Conservation (phyloP, 2,113 vertebrate species). For the Podilymbus podiceps region DNA sequence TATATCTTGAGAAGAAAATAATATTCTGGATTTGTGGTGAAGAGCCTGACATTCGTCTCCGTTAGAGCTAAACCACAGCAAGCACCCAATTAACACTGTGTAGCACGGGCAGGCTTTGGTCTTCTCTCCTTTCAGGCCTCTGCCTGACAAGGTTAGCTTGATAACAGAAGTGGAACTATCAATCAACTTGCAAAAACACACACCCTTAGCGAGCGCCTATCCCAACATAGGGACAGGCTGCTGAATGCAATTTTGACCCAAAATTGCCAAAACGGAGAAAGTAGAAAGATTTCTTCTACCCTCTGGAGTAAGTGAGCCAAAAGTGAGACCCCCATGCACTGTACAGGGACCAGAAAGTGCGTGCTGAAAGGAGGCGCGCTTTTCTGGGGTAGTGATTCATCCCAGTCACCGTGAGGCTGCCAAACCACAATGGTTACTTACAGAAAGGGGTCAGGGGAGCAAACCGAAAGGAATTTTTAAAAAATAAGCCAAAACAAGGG, state of each 20-base stretch:
- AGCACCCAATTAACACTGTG: not conserved
- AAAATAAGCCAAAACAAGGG: not conserved
- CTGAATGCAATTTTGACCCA: not conserved
- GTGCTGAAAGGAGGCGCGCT: not conserved
- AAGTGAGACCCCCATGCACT: not conserved
- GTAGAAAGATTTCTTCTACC: not conserved
- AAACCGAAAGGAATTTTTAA: not conserved
- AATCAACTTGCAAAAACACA: not conserved
- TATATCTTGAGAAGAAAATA: not conserved
- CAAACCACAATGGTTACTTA: constrained; percentile 45
- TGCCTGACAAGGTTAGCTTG: not conserved
- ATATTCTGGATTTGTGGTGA: not conserved
- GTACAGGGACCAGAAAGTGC: not conserved
- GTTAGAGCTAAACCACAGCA: not conserved
- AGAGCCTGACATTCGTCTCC: not conserved
- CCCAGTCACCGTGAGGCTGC: not conserved
- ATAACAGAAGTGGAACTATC: not conserved
- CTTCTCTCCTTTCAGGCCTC: not conserved
- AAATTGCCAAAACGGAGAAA: not conserved
- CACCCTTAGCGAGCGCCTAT: not conserved
- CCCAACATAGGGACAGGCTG: not conserved
- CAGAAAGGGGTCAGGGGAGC: constrained; percentile 20
- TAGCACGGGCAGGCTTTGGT: accelerated
- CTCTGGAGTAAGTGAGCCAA: not conserved
- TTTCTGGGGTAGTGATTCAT: constrained; percentile 26